Evolutionary conservation across 1,140 invertebrate genomes (phyloP).

Genomic region (Orchesella cincta): DNA sequence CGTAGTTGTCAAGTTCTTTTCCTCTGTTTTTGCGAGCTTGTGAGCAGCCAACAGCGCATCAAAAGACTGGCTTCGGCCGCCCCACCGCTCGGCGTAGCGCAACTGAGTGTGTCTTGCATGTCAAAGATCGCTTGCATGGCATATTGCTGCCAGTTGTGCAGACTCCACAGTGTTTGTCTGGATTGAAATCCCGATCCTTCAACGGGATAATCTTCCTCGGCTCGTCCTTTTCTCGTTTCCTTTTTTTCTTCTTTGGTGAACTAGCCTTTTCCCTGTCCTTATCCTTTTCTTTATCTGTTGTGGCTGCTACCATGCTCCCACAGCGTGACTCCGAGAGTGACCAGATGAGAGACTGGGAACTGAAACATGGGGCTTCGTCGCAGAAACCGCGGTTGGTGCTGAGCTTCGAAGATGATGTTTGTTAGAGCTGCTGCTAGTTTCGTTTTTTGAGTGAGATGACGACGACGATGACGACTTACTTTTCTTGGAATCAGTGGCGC

Average conservation of each 20-base stretch:
- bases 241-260: constrained; percentile 42
- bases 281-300: background rate
- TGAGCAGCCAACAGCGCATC: constrained; percentile 78
- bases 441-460: constrained; percentile 10
- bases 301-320: background rate
- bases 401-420: constrained; percentile 12
- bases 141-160: constrained; percentile 61
- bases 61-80: constrained; percentile 73
- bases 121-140: constrained; percentile 76
- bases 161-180: constrained; percentile 80
- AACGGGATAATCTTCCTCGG: constrained; percentile 57
- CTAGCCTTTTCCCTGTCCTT: background rate
- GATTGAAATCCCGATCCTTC: constrained; percentile 74
- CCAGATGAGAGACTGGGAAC: constrained; percentile 5
- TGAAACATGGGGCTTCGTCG: background rate
- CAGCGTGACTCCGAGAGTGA: background rate
- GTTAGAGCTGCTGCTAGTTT: background rate
- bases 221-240: constrained; percentile 38
- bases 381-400: background rate
- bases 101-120: constrained; percentile 80
- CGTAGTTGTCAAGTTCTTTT: constrained; percentile 25
- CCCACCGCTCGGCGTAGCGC: constrained; percentile 71
- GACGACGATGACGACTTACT: constrained; percentile 4
- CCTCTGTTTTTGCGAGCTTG: constrained; percentile 64
- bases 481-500: background rate